Percentiles rank a stretch among this genome's conserved stretches.
Conservation (phyloP, 2,113 vertebrate species). For the Nestor notabilis region DNA sequence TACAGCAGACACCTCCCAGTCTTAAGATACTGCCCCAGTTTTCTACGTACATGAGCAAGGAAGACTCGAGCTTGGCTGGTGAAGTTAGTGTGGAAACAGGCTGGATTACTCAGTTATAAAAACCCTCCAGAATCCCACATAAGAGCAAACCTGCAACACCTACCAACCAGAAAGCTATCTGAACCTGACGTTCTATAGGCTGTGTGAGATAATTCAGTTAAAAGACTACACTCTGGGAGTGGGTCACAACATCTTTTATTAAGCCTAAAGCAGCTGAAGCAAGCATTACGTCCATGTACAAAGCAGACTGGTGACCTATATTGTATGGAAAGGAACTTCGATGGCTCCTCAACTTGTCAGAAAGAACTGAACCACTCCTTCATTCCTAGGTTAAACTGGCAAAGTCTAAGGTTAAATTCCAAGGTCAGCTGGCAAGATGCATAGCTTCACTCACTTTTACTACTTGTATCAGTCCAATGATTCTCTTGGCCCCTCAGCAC, state of each 20-base stretch:
- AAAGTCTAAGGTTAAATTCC: not conserved
- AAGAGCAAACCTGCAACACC: not conserved
- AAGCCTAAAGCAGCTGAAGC: not conserved
- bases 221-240: not conserved
- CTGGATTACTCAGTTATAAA: not conserved
- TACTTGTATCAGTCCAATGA: not conserved
- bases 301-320: not conserved
- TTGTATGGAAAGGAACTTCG: not conserved
- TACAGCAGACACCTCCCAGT: not conserved
- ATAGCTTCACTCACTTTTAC: not conserved
- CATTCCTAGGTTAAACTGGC: not conserved
- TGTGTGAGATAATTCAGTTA: not conserved
- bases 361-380: not conserved
- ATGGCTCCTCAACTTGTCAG: not conserved
- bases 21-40: not conserved
- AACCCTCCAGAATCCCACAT: not conserved
- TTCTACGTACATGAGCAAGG: not conserved
- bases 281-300: not conserved
- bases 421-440: not conserved
- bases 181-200: not conserved
- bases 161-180: not conserved
- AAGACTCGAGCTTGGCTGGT: not conserved
- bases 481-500: not conserved
- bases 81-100: not conserved
- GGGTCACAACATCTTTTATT: not conserved